Base-by-base conservation (phyloP, 2,113 vertebrate genomes). In the Genyomyrus donnyi region DNA sequence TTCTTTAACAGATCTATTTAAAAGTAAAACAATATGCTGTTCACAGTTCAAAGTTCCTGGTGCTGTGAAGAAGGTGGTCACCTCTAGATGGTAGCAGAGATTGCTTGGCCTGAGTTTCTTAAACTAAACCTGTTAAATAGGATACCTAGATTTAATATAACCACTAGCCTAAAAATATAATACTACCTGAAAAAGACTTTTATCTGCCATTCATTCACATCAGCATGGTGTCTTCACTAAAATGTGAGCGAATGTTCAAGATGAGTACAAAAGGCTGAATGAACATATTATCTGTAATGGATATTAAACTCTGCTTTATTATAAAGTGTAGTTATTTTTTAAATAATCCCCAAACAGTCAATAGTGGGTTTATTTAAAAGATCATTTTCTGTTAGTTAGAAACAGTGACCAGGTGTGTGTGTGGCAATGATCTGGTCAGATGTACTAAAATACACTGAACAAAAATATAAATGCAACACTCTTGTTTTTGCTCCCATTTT, bases 71-170 rank as follows among this genome's bases (percentile, higher is more conserved):
- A 24, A 85, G 83, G 46, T 85, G 83, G 46, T 49, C 42, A 11
- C 83, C 83, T 48, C 83, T 85, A 49, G 83, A n/a, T 85, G 46
- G 83, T 45, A 85, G 83, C 45, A 85, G 83, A 49, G 83, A 85
- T 85, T 24, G 21, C 45, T 46, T 6, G 19, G 46, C 49, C 9
- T 46, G 39, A 21, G 83, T 48, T 49, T 85, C 83, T 49, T 24
- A 45, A 49, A 2, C 21, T 85, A 24, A 48, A n/a, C 46, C 9
- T 17, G 21, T 85, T 49, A 2, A 9, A 85, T 48, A 49, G 17
- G 45, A 85, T 48, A 21, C 46, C 9, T 49, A 45, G 46, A 70
- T 70, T 13, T 9, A 7, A 39, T 39, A 24, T 49, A 24, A 49
- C 1, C 9, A 49, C 83, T 46, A n/a, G 21, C 45, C n/a, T 85